A percentile compares a stretch with the other conserved stretches of the same genome.
phyloP scores from a whole-genome alignment of 2,113 vertebrate genomes.

The Cinclus cinclus region DNA sequence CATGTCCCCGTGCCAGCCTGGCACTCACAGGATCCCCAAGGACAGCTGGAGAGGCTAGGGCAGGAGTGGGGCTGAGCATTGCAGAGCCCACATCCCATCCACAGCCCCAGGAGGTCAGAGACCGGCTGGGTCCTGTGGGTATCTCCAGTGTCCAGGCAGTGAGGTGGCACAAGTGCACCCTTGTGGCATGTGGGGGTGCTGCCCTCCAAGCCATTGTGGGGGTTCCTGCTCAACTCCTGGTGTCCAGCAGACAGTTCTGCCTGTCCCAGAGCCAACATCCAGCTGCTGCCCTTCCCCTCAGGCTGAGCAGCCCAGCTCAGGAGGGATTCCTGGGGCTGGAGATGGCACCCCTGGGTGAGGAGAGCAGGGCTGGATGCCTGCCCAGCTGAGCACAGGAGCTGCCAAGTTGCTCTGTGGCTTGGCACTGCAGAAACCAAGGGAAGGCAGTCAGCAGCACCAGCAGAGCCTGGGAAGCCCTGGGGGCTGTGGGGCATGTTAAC shows the following conservation, averaged over 20 bases:
- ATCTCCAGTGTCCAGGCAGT: not conserved
- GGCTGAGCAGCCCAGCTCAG: not conserved
- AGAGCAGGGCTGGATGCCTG: not conserved
- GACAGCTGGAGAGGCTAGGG: not conserved
- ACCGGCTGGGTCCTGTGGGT: not conserved
- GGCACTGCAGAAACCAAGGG: conserved; percentile 38
- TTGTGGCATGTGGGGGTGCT: accelerated
- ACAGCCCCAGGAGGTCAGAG: accelerated
- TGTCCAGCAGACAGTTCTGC: not conserved
- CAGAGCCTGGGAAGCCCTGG: conserved; percentile 64
- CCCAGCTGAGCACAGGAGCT: conserved; percentile 47
- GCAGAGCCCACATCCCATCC: not conserved
- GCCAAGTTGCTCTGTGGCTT: conserved; percentile 35
- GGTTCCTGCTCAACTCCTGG: not conserved
- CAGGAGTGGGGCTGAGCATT: not conserved
- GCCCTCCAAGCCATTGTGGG: not conserved
- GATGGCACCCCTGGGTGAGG: not conserved
- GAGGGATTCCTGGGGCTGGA: not conserved
- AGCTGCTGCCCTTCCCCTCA: not conserved
- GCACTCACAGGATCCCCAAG: not conserved
- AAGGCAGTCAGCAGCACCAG: conserved; percentile 61
- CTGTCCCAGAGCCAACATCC: not conserved
- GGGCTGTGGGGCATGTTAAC: conserved; percentile 43
- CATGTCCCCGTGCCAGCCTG: not conserved
- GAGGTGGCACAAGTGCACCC: not conserved